Evolutionary conservation across 2,888 invertebrate species (phyloP).

Genomic region (Drosophila nr. perissopoda): DNA sequence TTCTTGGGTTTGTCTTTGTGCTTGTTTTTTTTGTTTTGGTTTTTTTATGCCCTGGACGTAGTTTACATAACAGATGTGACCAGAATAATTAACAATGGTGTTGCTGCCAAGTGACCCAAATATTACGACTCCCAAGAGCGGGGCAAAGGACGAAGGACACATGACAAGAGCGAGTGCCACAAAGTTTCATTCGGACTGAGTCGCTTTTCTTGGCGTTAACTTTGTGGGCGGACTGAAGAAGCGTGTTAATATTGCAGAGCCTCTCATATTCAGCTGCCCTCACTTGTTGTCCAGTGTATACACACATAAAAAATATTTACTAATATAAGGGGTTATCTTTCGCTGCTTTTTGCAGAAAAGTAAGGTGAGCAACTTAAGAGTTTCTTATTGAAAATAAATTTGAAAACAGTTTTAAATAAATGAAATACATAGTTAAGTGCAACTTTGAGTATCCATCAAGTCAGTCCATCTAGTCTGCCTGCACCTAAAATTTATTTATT

Average conservation of each 20-base stretch:
- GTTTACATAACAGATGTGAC: constrained; percentile 83
- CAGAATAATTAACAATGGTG: constrained; percentile 79
- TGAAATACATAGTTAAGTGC: not conserved
- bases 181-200: constrained; percentile 28
- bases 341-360: not conserved
- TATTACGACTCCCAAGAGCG: constrained; percentile 46
- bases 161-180: constrained; percentile 5
- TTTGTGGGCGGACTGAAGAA: constrained; percentile 43
- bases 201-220: constrained; percentile 45
- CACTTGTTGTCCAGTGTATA: not conserved
- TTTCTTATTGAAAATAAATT: not conserved
- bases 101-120: constrained; percentile 68
- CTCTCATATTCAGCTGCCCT: not conserved
- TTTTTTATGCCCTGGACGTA: constrained; percentile 63
- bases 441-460: not conserved
- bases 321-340: not conserved
- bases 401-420: not conserved
- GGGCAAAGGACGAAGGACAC: not conserved
- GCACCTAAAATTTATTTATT: too few species aligned
- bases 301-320: not conserved
- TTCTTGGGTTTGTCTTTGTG: constrained; percentile 45
- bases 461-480: not conserved
- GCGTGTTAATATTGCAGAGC: constrained; percentile 61
- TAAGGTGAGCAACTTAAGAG: not conserved
- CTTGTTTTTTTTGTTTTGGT: constrained; percentile 7